Percentiles rank a stretch among this genome's conserved stretches.
Conservation (phyloP, 2,797 vertebrate species). For the Arctocebus calabarensis region DNA sequence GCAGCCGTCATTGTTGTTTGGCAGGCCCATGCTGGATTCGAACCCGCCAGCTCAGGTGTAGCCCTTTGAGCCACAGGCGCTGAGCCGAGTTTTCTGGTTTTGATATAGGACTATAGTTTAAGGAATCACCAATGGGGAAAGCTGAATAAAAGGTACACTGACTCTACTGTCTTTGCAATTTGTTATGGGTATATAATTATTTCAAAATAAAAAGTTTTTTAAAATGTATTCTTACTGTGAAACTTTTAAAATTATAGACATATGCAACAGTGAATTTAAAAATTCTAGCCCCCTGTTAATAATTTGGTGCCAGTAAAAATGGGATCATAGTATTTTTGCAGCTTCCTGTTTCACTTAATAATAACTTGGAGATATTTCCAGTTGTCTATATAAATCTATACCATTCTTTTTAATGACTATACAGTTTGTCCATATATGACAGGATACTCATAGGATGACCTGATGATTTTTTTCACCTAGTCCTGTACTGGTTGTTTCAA, state of each 20-base stretch:
- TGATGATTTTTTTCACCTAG: neutral
- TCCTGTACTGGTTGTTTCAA: slow-evolving; percentile 16
- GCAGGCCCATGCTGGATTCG: too few relatives aligned
- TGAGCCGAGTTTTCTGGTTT: neutral
- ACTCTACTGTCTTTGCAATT: neutral
- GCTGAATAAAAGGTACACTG: neutral
- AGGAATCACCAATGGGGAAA: neutral
- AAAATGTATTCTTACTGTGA: neutral
- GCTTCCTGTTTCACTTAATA: slow-evolving; percentile 39
- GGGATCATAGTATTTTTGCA: neutral
- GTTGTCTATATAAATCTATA: neutral
- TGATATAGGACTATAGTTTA: neutral
- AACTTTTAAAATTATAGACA: slow-evolving; percentile 48
- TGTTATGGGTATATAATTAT: slow-evolving; percentile 26
- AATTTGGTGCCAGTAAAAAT: slow-evolving; percentile 53
- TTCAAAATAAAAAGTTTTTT: slow-evolving; percentile 28
- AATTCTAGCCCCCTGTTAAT: neutral
- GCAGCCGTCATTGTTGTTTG: too few relatives aligned
- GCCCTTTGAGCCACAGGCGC: too few relatives aligned
- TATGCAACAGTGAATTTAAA: neutral
- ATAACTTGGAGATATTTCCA: slow-evolving; percentile 29
- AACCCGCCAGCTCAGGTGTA: too few relatives aligned
- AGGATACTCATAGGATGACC: neutral
- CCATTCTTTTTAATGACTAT: neutral
- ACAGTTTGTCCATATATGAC: neutral